A percentile compares a stretch with the other conserved stretches of the same genome.
These are phyloP conservation scores for Phenganax subtilis DNA, from an alignment of 92 coral and sea anemone genomes.

Conservation along the genomic window DNA sequence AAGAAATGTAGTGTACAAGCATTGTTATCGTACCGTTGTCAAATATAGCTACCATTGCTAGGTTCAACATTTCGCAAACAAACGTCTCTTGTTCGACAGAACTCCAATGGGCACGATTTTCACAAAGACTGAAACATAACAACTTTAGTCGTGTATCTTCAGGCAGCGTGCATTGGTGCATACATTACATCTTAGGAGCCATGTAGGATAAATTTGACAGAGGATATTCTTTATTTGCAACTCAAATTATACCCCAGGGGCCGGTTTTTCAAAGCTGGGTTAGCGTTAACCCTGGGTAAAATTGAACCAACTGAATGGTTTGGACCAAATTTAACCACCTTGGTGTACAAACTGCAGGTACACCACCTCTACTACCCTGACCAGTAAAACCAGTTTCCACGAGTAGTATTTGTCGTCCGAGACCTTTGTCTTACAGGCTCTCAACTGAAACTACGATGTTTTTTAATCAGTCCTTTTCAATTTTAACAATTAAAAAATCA, in stretches of 20 bases:
- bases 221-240: not conserved
- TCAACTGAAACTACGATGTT: too few species aligned
- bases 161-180: not conserved
- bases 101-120: not conserved
- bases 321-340: not conserved
- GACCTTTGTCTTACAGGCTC: too few species aligned
- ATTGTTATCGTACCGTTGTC: conserved; percentile 9
- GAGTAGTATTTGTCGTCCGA: too few species aligned
- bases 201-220: not conserved
- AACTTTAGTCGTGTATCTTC: not conserved
- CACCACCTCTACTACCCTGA: too few species aligned
- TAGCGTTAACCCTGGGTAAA: too few species aligned
- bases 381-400: too few species aligned
- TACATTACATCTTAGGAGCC: not conserved
- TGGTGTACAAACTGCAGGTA: too few species aligned
- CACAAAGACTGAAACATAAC: not conserved
- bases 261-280: not conserved
- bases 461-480: too few species aligned
- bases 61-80: conserved; percentile 27
- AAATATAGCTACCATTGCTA: not conserved
- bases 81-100: conserved; percentile 18
- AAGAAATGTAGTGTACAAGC: not conserved
- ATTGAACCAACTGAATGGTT: not conserved
- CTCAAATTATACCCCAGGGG: not conserved
- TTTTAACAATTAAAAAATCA: too few species aligned